Base-by-base conservation (phyloP, 2,888 invertebrate genomes). In the Dasysyrphus albostriatus region DNA sequence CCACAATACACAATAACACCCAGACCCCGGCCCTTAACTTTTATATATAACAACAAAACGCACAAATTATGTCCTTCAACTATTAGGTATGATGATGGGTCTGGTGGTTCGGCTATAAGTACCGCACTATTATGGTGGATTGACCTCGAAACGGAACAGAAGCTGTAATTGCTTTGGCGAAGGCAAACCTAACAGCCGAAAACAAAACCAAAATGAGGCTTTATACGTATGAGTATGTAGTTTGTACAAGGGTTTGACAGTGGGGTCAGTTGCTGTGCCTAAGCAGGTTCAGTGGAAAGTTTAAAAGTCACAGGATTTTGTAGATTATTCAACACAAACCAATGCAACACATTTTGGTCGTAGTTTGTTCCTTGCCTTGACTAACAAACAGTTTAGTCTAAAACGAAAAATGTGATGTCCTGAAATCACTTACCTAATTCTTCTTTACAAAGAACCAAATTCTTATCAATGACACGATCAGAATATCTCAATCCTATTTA, bases 51-150 rank as follows among this genome's bases (percentile, higher is more conserved):
- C 65, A 32, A 39, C 75, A 37, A 74, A 58, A 54, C 47, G 72
- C 72, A 59, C 65, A 76, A 80, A 80, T 84, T 76, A 80, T 84
- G 75, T 76, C 80, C 54, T 76, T 73, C 51, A 54, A 47, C 54
- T 70, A 19, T 63, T 14, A 37, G 37, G 19, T 16, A 16, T 34
- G n/a, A 32, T 56, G 54, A 37, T 58, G n/a, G 5, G n/a, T 16
- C 10, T 7, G 58, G 9, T 32, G 58, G 51, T n/a, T 69, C 0
- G 9, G 37, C 14, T 42, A 4, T 10, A 37, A n/a, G 7, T 14
- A 49, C n/a, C 54, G 58, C 32, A 34, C 16, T 16, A 34, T 37
- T 54, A 58, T 56, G 63, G 44, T n/a, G 42, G 47, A 59, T 72
- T 84, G 80, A 67, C 80, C 76, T 67, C 76, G 59, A 84, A 72